Evolutionary conservation across 2,113 vertebrate genomes (phyloP).

Genomic region (Xiphophorus couchianus): DNA sequence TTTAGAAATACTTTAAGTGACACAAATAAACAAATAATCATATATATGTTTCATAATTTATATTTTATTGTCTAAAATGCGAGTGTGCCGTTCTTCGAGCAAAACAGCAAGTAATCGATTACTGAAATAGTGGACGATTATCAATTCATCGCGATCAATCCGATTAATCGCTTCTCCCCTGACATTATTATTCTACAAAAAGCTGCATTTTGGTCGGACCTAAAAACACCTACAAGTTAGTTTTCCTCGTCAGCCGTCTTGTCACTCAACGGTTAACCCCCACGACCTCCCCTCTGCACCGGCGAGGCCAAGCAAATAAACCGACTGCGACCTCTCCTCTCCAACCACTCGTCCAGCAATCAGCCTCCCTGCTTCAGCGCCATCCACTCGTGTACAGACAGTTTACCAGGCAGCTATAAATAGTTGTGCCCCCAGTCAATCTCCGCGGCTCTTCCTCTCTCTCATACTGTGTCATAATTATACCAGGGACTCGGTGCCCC

Average conservation of each 20-base stretch:
- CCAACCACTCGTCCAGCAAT: conserved; percentile 17
- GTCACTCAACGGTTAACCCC: background rate
- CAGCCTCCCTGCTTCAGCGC: conserved; percentile 27
- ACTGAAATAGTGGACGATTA: no score
- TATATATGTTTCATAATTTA: no score
- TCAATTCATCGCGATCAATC: no score
- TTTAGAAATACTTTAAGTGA: no score
- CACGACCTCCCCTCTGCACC: no score
- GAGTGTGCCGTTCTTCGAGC: no score
- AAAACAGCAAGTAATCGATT: no score
- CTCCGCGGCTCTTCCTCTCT: conserved; percentile 1
- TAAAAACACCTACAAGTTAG: no score
- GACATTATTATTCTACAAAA: background rate
- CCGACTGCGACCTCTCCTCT: conserved; percentile 7
- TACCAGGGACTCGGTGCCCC: conserved; percentile 31
- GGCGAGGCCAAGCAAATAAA: background rate
- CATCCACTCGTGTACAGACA: conserved; percentile 29
- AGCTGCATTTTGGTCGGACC: background rate
- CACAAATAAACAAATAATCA: no score
- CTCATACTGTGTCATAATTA: conserved; percentile 52
- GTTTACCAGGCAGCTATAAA: conserved; percentile 47
- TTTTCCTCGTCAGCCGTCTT: background rate
- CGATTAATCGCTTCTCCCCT: no score
- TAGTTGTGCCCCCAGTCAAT: conserved; percentile 34
- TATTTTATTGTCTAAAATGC: no score